These are phyloP conservation scores for Physeter macrocephalus DNA, from an alignment of 2,113 vertebrate species.

Conservation along the genomic window DNA sequence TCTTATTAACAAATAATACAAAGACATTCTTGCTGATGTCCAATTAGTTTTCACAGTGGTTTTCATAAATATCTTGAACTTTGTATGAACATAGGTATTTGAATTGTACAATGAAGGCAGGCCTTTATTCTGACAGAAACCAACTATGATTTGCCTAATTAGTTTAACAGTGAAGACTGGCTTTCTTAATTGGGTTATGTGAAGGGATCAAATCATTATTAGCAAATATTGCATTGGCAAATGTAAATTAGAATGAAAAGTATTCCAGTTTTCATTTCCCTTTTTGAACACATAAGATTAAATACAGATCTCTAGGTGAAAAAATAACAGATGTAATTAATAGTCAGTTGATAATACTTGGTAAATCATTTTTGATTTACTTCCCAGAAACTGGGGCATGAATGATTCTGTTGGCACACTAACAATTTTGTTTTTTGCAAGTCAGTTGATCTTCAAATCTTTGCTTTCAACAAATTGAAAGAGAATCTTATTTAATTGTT, in stretches of 20 bases:
- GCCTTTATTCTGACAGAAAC: neutral
- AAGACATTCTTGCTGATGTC: neutral
- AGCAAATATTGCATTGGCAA: neutral
- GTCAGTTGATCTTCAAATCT: neutral
- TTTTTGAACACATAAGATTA: neutral
- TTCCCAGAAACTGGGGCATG: neutral
- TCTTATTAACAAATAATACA: neutral
- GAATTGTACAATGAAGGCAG: neutral
- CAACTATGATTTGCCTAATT: neutral
- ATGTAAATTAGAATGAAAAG: slow-evolving; percentile 9
- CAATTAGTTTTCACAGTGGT: neutral
- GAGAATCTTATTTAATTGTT: neutral
- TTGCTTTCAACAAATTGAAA: neutral
- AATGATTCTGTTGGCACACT: neutral
- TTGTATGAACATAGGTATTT: neutral
- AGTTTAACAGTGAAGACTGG: neutral
- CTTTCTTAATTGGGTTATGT: neutral
- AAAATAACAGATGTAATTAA: slow-evolving; percentile 18
- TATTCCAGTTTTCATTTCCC: neutral
- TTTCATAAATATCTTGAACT: neutral
- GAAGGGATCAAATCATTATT: neutral
- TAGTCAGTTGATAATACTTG: neutral
- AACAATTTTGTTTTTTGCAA: neutral
- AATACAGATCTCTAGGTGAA: neutral
- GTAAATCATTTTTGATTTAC: neutral